Base-by-base conservation (phyloP, 2,888 invertebrate species). In the Anorthoa munda region DNA sequence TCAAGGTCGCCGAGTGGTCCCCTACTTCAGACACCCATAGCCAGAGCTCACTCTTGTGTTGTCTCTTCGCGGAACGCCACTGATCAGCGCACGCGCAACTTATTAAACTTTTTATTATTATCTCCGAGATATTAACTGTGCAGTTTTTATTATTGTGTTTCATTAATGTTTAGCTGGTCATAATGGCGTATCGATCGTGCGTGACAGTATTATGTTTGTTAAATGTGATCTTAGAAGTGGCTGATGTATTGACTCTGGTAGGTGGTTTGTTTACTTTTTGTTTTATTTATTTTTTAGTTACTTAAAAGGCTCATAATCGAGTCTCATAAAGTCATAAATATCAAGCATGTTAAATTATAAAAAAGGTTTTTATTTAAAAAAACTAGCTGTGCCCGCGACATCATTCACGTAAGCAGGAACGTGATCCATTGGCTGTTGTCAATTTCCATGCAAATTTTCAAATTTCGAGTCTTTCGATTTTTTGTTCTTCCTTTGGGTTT, bases 1-100 rank as follows among this genome's bases (percentile, higher is more conserved):
- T 91, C 94, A 95, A 95, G 95, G 95, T 87, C 92, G 90, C 56
- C 79, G 82, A 88, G 88, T 90, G 90, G 89, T 89, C 91, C 91
- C 84, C 88, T 88, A 89, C 89, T 86, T 83, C 87, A 88, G 86
- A 82, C 87, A 86, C 85, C 83, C 64, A 73, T 74, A 74, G 73
- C 79, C 66, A 67, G 68, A 69, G 78, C 79, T 81, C 83, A 83
- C 83, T 86, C 70, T 72, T 70, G 75, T 81, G 82, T 75, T 79
- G 77, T 77, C 81, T 86, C 79, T 82, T 85, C 77, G 74, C 77
- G 63, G 67, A 77, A 80, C 79, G 77, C 77, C 67, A 82, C 76
- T 69, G 77, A 79, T 72, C 85, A 74, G 77, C 78, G 66, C 77
- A 66, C 76, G 76, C 79, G 72, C 70, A 72, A 18, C 17, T 18